Base-by-base conservation (phyloP, 2,888 invertebrate genomes). In the Nomada lathburiana region DNA sequence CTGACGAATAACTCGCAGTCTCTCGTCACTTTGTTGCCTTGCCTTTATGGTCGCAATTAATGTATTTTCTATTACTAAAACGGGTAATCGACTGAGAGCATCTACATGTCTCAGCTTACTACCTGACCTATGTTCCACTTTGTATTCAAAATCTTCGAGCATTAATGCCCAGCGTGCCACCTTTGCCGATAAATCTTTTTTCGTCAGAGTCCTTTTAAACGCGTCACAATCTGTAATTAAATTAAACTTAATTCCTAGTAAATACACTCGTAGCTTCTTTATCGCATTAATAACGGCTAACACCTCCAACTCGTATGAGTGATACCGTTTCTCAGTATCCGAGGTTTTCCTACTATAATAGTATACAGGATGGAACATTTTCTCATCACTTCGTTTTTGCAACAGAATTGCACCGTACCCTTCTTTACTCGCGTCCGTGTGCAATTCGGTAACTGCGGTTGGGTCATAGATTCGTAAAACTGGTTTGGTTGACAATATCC, bases 301-400 rank as follows among this genome's bases (percentile, higher is more conserved):
- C 13, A 70, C 2, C 13, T 70, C 70, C 20, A 70, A 13, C 20
- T 70, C 60, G 5, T 60, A 60, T 18, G 70, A 57, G 13, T 69
- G 57, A 20, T 69, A 69, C 3, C 42, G 18, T 18, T 57, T 55
- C n/a, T 69, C 69, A 7, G n/a, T 20, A 13, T 59, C 26, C 1
- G 60, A 1, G 0, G 59, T 60, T 16, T 70, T 70, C 2, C 20
- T 53, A 11, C 42, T 55, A 13, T 36, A 26, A 42, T 29, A 68
- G 13, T 68, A 55, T 18, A 55, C 20, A 1, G 42, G 18, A 18
- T 68, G 55, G 2, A 42, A 68, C 5, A 13, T 2, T 2, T 20
- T 20, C 2, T 68, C 16, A 2, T 16, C 42, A 1, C 1, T 18
- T 5, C 0, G 0, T 20, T 36, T 53, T n/a, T 68, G 55, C 2